Percentiles rank a stretch among this genome's conserved stretches.
Evolutionary conservation across 35 echinoderm and acorn worm genomes (phyloP).

Genomic region (Apostichopus californicus): DNA sequence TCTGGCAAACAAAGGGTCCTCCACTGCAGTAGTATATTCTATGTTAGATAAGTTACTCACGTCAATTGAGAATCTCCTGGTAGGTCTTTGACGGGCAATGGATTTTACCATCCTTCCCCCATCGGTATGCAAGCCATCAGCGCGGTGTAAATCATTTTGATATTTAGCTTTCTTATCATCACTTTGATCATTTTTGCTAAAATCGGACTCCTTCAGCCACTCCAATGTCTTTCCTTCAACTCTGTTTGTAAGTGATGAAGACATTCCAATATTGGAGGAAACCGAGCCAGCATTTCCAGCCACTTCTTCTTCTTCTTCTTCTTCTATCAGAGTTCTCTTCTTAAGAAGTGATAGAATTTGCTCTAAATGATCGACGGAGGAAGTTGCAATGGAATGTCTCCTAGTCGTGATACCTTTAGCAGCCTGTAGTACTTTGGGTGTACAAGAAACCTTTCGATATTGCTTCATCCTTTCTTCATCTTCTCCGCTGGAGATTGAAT

Average conservation of each 20-base stretch:
- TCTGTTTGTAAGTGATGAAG: not conserved
- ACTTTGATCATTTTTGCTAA: not conserved
- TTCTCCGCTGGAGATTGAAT: conserved; percentile 12
- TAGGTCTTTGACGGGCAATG: not conserved
- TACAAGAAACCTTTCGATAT: not conserved
- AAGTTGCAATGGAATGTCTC: conserved; percentile 29
- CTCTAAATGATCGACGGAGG: conserved; percentile 33
- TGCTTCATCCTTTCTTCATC: not conserved
- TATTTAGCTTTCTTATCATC: not conserved
- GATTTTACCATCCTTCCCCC: not conserved
- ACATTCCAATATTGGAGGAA: not conserved
- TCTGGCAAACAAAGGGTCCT: conserved; percentile 38
- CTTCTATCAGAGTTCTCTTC: not conserved
- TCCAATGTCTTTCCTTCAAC: not conserved
- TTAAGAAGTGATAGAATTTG: conserved; percentile 10
- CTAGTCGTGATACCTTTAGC: not conserved
- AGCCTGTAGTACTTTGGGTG: not conserved
- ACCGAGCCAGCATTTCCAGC: too few species aligned
- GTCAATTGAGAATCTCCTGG: conserved; percentile 17
- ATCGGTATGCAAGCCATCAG: not conserved
- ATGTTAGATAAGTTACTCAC: not conserved
- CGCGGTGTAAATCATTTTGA: not conserved
- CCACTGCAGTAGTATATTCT: not conserved
- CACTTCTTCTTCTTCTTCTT: not conserved
- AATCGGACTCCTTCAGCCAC: not conserved